Conservation (phyloP, 2,113 vertebrate species). For the Phrynosoma blainvillii region DNA sequence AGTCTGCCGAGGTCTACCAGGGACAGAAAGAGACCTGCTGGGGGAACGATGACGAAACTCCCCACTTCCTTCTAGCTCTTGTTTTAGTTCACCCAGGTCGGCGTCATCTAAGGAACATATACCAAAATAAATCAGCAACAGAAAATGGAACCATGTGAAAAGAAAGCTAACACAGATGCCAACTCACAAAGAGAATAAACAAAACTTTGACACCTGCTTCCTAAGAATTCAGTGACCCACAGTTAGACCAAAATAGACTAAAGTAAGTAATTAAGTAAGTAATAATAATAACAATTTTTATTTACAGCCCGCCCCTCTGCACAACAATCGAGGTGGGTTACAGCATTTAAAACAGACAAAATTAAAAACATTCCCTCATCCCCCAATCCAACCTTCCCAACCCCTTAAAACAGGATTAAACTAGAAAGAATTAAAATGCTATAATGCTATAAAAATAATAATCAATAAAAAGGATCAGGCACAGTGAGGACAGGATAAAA, state of each 20-base stretch:
- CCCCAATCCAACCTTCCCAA: too few species aligned
- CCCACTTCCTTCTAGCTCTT: constrained; percentile 65
- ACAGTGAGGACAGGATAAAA: too few species aligned
- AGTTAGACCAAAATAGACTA: neutral
- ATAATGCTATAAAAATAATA: too few species aligned
- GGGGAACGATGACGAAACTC: constrained; percentile 65
- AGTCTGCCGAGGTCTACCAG: constrained; percentile 70
- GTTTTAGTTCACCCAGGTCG: constrained; percentile 64
- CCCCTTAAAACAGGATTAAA: too few species aligned
- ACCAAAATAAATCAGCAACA: rapidly evolving
- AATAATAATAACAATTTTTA: neutral
- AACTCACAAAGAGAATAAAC: neutral
- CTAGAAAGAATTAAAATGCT: too few species aligned
- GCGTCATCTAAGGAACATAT: constrained; percentile 69
- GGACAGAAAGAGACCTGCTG: constrained; percentile 81
- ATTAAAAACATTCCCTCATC: too few species aligned
- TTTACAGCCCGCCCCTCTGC: too few species aligned
- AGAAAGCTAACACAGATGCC: rapidly evolving
- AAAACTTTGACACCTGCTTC: neutral
- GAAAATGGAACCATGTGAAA: neutral
- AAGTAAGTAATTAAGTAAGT: neutral
- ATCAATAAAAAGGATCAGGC: too few species aligned
- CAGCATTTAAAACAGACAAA: too few species aligned
- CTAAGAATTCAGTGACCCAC: neutral
- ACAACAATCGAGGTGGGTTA: too few species aligned